Base-by-base conservation (phyloP, 2,888 invertebrate species). In the Lepidochrysops patricia region DNA sequence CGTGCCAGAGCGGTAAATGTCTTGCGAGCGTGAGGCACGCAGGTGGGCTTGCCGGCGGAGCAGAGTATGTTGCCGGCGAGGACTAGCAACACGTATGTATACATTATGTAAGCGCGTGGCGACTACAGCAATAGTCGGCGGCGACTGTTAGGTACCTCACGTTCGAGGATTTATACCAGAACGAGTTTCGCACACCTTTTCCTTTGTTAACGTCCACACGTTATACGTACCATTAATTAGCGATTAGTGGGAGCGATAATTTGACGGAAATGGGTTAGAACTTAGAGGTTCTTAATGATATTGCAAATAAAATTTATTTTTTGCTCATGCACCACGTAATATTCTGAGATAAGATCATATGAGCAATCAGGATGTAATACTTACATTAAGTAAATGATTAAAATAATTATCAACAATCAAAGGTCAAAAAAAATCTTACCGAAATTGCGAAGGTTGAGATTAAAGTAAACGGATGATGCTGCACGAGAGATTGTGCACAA, bases 1-100 rank as follows among this genome's bases (percentile, higher is more conserved):
- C 25, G 25, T 5, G 62, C 70, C 0, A 72, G 35, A 6, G 62
- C 60, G 0, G 65, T 66, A 58, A 71, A 73, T 29, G 68, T 70
- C 12, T 54, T 26, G 4, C 29, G 29, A 15, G 7, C 29, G 29
- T 32, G 27, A 12, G 29, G 12, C 19, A 54, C 29, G 29, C 19
- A 19, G 9, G 19, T 19, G 19, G 43, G 43, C 43, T 43, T 23
- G 9, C 43, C 43, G 3, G 19, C 43, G 9, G n/a, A n/a, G 43
- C 19, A 4, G 19, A 19, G 43, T 43, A 43, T 19, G 23, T 19
- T 12, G 19, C 19, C 19, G 12, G 19, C 43, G 43, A 43, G 29
- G 29, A 29, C 19, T 9, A 43, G 43, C 43, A 43, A 19, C 43
- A 43, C 9, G 43, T 23, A 19, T 19, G 43, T 9, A 19, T 43